Percentiles rank a stretch among this genome's conserved stretches.
Conservation (phyloP, 1,140 invertebrate species). For the Panagrolaimus sp. region DNA sequence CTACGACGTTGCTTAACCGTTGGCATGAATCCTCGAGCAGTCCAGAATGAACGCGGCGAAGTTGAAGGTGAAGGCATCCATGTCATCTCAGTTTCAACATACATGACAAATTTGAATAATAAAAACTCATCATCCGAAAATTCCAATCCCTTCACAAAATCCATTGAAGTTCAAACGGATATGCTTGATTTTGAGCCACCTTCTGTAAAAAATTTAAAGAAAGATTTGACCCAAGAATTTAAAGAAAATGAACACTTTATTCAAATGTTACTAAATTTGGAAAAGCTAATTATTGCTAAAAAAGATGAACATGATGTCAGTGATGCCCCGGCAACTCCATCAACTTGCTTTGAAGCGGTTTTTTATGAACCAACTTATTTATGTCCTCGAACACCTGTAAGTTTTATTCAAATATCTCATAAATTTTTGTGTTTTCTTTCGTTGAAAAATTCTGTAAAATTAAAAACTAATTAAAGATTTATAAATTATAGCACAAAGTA, state of each 20-base stretch:
- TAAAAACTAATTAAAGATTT: too few relatives aligned
- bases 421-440: too few relatives aligned
- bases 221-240: background rate
- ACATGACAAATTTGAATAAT: background rate
- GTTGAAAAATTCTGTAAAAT: too few relatives aligned
- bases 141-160: background rate
- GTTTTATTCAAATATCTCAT: too few relatives aligned
- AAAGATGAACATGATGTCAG: background rate
- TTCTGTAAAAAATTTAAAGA: conserved; percentile 9
- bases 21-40: conserved; percentile 29
- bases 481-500: too few relatives aligned
- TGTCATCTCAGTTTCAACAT: conserved; percentile 1
- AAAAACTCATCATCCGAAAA: background rate
- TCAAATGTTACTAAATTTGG: conserved; percentile 2
- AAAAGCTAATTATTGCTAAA: conserved; percentile 1
- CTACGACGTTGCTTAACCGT: conserved; percentile 46
- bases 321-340: too few relatives aligned
- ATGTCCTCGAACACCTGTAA: too few relatives aligned
- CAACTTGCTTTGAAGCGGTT: too few relatives aligned
- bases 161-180: background rate
- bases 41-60: conserved; percentile 29
- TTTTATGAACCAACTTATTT: too few relatives aligned
- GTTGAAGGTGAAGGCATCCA: conserved; percentile 4
- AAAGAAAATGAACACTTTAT: background rate
- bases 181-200: background rate